Conservation (phyloP, 2,888 invertebrate species). For the Ennomos fuscantarius region DNA sequence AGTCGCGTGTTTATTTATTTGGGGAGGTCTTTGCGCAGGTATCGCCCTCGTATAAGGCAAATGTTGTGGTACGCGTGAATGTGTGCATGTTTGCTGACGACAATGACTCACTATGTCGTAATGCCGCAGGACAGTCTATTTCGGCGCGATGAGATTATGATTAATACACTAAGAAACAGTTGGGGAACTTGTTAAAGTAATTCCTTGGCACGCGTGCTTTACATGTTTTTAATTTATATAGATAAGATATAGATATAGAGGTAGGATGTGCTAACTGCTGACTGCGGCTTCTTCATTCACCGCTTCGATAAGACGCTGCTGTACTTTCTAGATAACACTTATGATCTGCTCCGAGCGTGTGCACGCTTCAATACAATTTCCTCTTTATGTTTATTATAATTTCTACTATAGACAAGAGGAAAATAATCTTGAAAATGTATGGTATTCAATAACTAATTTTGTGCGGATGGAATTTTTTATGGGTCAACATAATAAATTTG, state of each 20-base stretch:
- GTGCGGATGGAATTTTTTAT: conserved; percentile 10
- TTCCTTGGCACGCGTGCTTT: conserved; percentile 27
- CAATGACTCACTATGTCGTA: conserved; percentile 78
- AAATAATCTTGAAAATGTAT: too few relatives aligned
- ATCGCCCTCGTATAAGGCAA: conserved; percentile 63
- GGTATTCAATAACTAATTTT: too few relatives aligned
- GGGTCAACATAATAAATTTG: conserved; percentile 22
- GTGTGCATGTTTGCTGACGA: conserved; percentile 64
- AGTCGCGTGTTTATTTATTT: conserved; percentile 70
- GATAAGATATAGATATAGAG: conserved; percentile 33
- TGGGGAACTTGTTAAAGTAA: conserved; percentile 29
- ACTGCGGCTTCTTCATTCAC: conserved; percentile 32
- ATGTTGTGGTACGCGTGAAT: conserved; percentile 51
- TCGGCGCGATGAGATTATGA: conserved; percentile 79
- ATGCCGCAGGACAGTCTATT: conserved; percentile 77
- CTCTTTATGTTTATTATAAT: background rate
- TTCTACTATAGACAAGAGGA: background rate
- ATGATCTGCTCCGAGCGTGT: conserved; percentile 1
- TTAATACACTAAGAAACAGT: conserved; percentile 55
- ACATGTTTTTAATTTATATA: conserved; percentile 26
- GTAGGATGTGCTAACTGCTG: conserved; percentile 32
- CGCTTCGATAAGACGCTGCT: conserved; percentile 24
- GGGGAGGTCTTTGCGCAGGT: conserved; percentile 59
- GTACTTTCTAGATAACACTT: conserved; percentile 7
- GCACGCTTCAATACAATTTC: background rate